Base-by-base conservation (phyloP, 1,140 invertebrate genomes). In the Caenorhabditis remanei region DNA sequence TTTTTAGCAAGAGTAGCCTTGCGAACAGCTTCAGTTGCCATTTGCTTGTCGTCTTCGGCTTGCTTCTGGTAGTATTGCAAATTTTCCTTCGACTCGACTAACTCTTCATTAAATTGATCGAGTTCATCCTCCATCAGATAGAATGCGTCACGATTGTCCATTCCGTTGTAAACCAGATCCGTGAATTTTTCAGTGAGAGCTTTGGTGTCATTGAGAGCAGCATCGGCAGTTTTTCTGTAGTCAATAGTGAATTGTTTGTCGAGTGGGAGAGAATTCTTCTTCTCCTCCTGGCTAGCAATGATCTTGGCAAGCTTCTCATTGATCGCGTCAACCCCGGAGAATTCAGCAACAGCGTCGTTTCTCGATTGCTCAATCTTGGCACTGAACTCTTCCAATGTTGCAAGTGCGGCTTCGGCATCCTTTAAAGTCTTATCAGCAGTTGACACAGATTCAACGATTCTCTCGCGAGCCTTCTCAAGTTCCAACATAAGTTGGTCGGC, bases 351-450 rank as follows among this genome's bases (percentile, higher is more conserved):
- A n/a, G 91, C 91, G 19, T 91, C 91, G 40, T 67, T 90, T 71
- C 92, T 91, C 11, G 85, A 90, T 55, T 90, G 83, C 40, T 92
- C 90, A n/a, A 92, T 85, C 63, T 91, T 90, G n/a, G 89, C 87
- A 32, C 90, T 88, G 87, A 92, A 92, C 55, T 93, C 75, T 46
- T 85, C 67, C 2, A 90, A 56, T 0, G 41, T 86, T n/a, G 61
- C 24, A 56, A 88, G 84, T 56, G 79, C 90, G 16, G 65, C 58
- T 71, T 88, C 84, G 13, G 88, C 87, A 40, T 90, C 86, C 86
- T 90, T 84, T 32, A 90, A 61, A 40, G 89, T 87, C 48, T 90
- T 85, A 41, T 91, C 88, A 7, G 89, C 90, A 41, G 82, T 85
- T 2, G 71, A 56, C 24, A 92, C 56, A 21, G 92, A 90, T 16